These are phyloP conservation scores for Drosophila trichaetosa DNA, from an alignment of 2,888 invertebrate genomes.

Conservation along the genomic window DNA sequence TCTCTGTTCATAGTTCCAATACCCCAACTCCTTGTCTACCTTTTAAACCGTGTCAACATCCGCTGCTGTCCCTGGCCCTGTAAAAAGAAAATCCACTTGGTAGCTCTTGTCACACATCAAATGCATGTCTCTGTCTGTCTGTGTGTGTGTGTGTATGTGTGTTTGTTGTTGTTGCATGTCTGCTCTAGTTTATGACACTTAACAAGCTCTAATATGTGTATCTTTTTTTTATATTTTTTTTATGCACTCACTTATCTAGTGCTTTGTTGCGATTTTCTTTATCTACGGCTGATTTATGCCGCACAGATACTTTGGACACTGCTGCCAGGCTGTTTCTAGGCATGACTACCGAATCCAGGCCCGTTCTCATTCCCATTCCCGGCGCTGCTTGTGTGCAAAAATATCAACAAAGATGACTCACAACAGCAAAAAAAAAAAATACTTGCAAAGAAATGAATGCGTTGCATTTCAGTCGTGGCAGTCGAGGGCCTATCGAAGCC, in stretches of 20 bases:
- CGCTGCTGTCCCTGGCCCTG: constrained; percentile 31
- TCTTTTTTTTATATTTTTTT: constrained; percentile 29
- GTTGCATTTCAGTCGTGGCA: constrained; percentile 45
- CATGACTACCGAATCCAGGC: constrained; percentile 16
- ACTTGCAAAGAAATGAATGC: constrained; percentile 45
- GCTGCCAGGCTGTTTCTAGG: constrained; percentile 21
- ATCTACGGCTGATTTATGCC: constrained; percentile 62
- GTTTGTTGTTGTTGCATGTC: constrained; percentile 5
- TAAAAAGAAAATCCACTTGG: constrained; percentile 3
- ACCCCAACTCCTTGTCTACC: background rate
- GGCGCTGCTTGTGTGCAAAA: constrained; percentile 39
- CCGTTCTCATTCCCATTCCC: constrained; percentile 15
- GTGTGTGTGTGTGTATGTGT: background rate
- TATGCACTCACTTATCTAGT: constrained; percentile 36
- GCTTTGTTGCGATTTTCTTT: constrained; percentile 60
- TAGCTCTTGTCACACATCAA: constrained; percentile 11
- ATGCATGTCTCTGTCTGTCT: background rate
- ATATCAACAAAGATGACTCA: constrained; percentile 41
- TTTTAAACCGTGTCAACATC: constrained; percentile 56
- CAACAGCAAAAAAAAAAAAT: constrained; percentile 17
- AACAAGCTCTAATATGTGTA: constrained; percentile 53
- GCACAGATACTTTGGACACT: constrained; percentile 25
- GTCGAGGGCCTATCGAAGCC: constrained; percentile 54
- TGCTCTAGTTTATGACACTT: constrained; percentile 48
- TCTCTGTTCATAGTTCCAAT: constrained; percentile 33